Evolutionary conservation across 2,113 vertebrate species (phyloP).

Genomic region (Cheilinus undulatus): DNA sequence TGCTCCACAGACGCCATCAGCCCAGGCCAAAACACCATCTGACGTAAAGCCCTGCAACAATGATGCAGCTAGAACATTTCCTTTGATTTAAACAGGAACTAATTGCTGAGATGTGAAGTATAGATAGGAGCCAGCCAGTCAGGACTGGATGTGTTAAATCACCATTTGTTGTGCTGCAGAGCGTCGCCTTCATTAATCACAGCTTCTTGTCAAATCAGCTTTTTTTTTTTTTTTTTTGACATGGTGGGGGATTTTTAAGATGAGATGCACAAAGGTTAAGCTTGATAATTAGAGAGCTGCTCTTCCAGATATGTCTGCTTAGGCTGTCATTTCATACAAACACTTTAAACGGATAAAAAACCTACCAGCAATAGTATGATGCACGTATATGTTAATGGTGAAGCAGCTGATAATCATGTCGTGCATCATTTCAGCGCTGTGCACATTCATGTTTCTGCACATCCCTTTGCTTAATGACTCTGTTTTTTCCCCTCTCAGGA

Average conservation of each 20-base stretch:
- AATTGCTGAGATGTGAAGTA: constrained; percentile 55
- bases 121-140: constrained; percentile 7
- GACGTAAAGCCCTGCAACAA: constrained; percentile 57
- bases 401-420: neutral
- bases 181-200: constrained; percentile 44
- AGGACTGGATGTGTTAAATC: constrained; percentile 39
- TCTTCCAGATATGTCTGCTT: constrained; percentile 8
- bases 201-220: constrained; percentile 35
- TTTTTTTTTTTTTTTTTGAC: constrained; percentile 30
- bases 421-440: constrained; percentile 4
- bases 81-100: constrained; percentile 56
- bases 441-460: constrained; percentile 14
- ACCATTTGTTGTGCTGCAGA: constrained; percentile 32
- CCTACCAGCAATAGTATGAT: neutral
- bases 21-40: constrained; percentile 32
- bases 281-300: constrained; percentile 36
- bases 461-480: constrained; percentile 41
- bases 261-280: constrained; percentile 31
- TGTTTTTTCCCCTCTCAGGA: constrained; percentile 28
- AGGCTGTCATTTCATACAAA: constrained; percentile 20
- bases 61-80: constrained; percentile 30
- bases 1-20: constrained; percentile 33
- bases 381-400: neutral
- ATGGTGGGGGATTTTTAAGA: constrained; percentile 41
- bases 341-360: neutral